Evolutionary conservation across 2,113 vertebrate genomes (phyloP), one percentile per base, ranked within the genome.

Genomic region (Macrotis lagotis): DNA sequence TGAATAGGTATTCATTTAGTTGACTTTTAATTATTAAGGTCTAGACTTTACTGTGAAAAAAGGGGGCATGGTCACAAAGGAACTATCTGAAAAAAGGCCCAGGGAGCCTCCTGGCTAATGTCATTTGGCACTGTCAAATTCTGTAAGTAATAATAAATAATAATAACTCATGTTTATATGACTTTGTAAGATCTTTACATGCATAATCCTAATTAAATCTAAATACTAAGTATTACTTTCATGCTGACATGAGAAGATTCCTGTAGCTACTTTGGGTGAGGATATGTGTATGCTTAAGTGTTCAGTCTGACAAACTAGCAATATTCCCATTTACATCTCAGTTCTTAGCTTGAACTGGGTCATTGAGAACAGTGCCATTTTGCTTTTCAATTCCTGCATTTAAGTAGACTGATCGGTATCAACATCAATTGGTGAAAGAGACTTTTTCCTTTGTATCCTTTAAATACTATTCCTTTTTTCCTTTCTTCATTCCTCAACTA

Each of bases 311-410:
- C 48, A 95, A n/a, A 90, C 92, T 97, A 93, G 50, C 98, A 96
- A 93, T 95, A 55, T 96, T 95, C 97, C 94, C 66, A 93, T 96
- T 98, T 96, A 96, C 91, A 95, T 26, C 92, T 98, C 91, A 96
- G 50, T 94, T 97, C 31, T 51, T 51, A 97, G 24, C 55, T 95
- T 19, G 11, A 93, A 59, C 50, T 91, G 48, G 91, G n/a, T 95
- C 91, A 90, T 96, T 95, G 97, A 55, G 92, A 96, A 94, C 49
- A 52, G 90, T 95, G 88, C 88, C 25, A 89, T 96, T 97, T 97
- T 98, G 94, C 94, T 96, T 96, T 96, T 74, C 93, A 94, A 93
- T 88, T 89, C 83, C 55, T 51, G 51, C 91, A 28, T 92, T 96
- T 50, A 95, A 95, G 37, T 97, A 96, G 90, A 66, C 9, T 51